phyloP scores from a whole-genome alignment of 2,797 vertebrate genomes.

The Arnoldichthys spilopterus region DNA sequence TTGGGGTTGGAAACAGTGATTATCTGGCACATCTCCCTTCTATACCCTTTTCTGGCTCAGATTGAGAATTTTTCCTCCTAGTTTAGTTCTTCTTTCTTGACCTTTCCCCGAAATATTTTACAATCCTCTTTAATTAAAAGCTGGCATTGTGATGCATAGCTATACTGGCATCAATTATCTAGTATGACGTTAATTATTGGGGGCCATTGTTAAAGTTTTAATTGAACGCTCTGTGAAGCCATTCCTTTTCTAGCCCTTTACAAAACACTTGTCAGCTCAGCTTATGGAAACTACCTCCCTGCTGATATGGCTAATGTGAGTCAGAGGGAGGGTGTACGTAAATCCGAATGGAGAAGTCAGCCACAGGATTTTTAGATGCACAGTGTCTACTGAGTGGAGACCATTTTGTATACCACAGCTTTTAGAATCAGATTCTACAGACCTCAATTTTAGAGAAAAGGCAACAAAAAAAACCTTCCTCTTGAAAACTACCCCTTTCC shows the following conservation, averaged over 20 bases:
- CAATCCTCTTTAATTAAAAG: constrained; percentile 76
- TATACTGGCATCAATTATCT: constrained; percentile 66
- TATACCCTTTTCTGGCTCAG: constrained; percentile 59
- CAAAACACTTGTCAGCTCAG: constrained; percentile 53
- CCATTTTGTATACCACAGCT: background rate
- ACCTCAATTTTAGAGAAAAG: background rate
- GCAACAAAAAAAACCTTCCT: background rate
- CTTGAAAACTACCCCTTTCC: no score
- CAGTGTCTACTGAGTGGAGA: background rate
- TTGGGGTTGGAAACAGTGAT: constrained; percentile 74
- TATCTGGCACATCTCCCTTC: constrained; percentile 70
- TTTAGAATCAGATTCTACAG: background rate
- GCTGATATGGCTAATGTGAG: constrained; percentile 58
- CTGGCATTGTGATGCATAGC: constrained; percentile 64
- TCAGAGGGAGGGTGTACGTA: constrained; percentile 29
- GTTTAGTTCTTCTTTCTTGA: constrained; percentile 66
- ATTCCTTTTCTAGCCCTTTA: constrained; percentile 54
- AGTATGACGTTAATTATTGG: constrained; percentile 62
- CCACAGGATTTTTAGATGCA: background rate
- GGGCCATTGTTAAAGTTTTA: constrained; percentile 61
- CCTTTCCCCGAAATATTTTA: constrained; percentile 72
- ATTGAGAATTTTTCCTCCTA: constrained; percentile 60
- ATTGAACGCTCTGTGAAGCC: constrained; percentile 55
- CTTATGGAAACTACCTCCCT: constrained; percentile 54
- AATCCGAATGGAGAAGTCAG: background rate